phyloP scores from a whole-genome alignment of 2,888 invertebrate species.

The Campopleginae sp. region DNA sequence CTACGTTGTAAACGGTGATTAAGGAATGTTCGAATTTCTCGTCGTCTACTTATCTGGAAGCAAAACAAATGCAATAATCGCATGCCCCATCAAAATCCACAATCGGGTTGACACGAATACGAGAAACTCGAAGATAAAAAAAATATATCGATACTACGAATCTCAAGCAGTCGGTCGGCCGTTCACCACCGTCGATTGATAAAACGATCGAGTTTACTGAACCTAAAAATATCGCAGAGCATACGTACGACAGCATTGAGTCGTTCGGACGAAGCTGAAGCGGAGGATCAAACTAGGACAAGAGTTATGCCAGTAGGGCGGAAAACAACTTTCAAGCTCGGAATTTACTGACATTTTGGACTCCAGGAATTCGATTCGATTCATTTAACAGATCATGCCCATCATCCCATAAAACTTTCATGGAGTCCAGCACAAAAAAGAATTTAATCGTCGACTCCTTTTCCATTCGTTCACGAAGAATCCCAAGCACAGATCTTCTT shows the following conservation, averaged over 20 bases:
- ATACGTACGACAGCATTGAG: slow-evolving; percentile 42
- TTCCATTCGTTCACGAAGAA: no score
- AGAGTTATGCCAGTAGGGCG: slow-evolving; percentile 55
- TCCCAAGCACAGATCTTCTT: no score
- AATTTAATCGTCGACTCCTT: no score
- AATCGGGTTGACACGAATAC: slow-evolving; percentile 20
- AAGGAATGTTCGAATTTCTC: not conserved
- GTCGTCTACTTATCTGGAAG: not conserved
- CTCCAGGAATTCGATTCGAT: slow-evolving; percentile 47
- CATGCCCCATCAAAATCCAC: not conserved
- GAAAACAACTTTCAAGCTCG: slow-evolving; percentile 62
- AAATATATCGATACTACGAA: slow-evolving; percentile 49
- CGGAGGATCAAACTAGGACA: slow-evolving; percentile 40
- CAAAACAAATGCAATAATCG: slow-evolving; percentile 3
- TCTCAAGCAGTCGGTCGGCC: slow-evolving; percentile 35
- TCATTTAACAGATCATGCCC: slow-evolving; percentile 23
- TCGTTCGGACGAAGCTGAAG: slow-evolving; percentile 34
- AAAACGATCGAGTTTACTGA: slow-evolving; percentile 51
- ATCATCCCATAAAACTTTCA: slow-evolving; percentile 29
- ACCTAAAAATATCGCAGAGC: slow-evolving; percentile 17
- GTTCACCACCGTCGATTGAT: slow-evolving; percentile 26
- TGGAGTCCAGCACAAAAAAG: no score
- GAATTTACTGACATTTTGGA: slow-evolving; percentile 56
- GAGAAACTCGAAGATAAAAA: slow-evolving; percentile 46
- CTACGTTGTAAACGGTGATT: not conserved